Percentiles rank a stretch among this genome's conserved stretches.
phyloP scores from a whole-genome alignment of 2,797 vertebrate genomes.

The Falco rusticolus region DNA sequence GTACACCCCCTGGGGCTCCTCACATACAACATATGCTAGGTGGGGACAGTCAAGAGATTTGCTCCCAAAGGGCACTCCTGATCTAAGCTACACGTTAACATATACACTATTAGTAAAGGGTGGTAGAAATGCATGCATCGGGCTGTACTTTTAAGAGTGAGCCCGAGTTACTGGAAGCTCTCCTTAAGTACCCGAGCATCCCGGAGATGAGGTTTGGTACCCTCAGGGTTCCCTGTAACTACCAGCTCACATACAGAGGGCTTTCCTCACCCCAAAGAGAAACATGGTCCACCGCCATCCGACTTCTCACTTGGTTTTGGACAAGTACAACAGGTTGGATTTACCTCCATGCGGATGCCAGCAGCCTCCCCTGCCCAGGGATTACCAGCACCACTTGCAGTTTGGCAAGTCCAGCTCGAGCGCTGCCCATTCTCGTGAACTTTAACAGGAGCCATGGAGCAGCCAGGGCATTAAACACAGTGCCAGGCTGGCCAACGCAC shows the following conservation, averaged over 20 bases:
- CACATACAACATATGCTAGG: rapidly evolving
- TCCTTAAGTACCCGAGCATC: not conserved
- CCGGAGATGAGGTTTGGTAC: not conserved
- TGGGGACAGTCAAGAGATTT: not conserved
- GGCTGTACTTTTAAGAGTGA: not conserved
- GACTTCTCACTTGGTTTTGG: not conserved
- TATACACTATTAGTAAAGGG: not conserved
- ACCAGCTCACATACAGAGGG: not conserved
- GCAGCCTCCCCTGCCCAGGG: not conserved
- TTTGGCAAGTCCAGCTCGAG: not conserved
- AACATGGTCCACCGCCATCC: not conserved
- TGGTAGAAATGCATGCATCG: not conserved
- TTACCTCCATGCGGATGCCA: not conserved
- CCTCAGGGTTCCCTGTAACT: not conserved
- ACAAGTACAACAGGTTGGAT: not conserved
- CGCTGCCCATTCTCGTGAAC: rapidly evolving
- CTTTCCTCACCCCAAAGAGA: not conserved
- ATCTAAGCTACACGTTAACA: not conserved
- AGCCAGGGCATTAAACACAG: not conserved
- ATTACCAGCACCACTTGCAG: not conserved
- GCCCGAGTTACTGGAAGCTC: not conserved
- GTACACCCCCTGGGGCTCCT: not conserved
- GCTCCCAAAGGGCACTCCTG: not conserved
- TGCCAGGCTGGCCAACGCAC: not conserved
- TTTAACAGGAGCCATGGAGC: not conserved